Evolutionary conservation across 2,888 invertebrate species (phyloP), one percentile per base, ranked within the genome.

Genomic region (Archaeoteleia sp.): DNA sequence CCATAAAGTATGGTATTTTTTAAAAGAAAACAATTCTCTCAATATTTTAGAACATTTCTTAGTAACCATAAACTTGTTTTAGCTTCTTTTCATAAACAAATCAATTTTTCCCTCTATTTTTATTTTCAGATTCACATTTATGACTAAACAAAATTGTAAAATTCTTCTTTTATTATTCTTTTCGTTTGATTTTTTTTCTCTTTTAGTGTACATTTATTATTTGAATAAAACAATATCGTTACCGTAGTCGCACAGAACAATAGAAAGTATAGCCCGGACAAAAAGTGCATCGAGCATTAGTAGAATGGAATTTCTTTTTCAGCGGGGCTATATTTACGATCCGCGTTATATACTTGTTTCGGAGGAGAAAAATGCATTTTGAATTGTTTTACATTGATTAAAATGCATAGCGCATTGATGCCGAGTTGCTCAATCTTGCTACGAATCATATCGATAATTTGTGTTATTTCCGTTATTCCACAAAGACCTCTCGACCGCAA

Each of bases 251-350:
- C 63, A 29, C 37, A 53, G 37, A 70, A 70, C 70, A 70, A 70
- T 70, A 70, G 70, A 70, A 70, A 70, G 70, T 63, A 63, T 60
- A 63, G 48, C 55, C 57, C 60, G 60, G 12, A 37, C 53, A 58
- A 70, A 70, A 62, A 67, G 61, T 63, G 48, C 39, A 58, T 37
- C 48, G 53, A 29, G 51, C 54, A 49, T 57, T 61, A 45, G 40
- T 55, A 42, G 54, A 61, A 55, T 53, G 58, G 58, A 34, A 57
- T 65, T 51, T 65, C 39, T 46, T 58, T 37, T 48, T 35, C 48
- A 14, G 8, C 10, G 1, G 15, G 9, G 42, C 43, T 34, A 54
- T 43, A 45, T 35, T 60, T 43, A 60, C 43, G 61, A 55, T 55
- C 37, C 32, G 54, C 37, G 54, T 37, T 7, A n/a, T n/a, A n/a